These are phyloP conservation scores for Falco berigora DNA, from an alignment of 2,797 vertebrate genomes.

Conservation along the genomic window DNA sequence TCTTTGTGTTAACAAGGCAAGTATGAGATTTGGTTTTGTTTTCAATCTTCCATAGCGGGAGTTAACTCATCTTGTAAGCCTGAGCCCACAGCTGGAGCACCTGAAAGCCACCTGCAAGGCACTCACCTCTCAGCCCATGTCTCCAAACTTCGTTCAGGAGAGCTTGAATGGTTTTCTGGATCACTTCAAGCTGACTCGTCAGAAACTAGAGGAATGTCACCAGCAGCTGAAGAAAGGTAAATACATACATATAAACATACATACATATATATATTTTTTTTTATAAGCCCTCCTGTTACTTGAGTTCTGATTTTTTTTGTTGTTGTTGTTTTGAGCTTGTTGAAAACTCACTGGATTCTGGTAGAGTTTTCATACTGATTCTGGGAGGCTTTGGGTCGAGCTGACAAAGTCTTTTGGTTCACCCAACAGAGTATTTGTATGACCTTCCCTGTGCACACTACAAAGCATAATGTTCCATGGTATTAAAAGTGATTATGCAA, in stretches of 20 bases:
- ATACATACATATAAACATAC: background rate
- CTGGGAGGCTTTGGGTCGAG: background rate
- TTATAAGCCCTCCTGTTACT: background rate
- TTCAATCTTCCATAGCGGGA: slow-evolving; percentile 70
- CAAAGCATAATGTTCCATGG: background rate
- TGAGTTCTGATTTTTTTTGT: background rate
- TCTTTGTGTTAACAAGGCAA: background rate
- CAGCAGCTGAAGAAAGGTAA: slow-evolving; percentile 79
- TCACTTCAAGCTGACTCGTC: slow-evolving; percentile 69
- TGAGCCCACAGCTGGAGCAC: slow-evolving; percentile 72
- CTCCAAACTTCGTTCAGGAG: slow-evolving; percentile 74
- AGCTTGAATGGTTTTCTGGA: slow-evolving; percentile 68
- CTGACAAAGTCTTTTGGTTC: background rate
- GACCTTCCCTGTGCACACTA: background rate
- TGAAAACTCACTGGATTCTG: background rate
- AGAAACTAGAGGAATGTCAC: slow-evolving; percentile 74
- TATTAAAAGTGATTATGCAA: background rate
- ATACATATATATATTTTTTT: background rate
- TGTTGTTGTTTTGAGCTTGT: background rate
- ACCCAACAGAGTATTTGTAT: background rate
- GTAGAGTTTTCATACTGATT: background rate
- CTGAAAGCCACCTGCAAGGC: slow-evolving; percentile 66
- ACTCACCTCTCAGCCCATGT: slow-evolving; percentile 60
- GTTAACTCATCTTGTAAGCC: slow-evolving; percentile 67
- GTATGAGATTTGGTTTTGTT: background rate